Evolutionary conservation across 64 coral and sea anemone genomes (phyloP), one percentile per base, ranked within the genome.

Genomic region (Pocillopora damicornis): DNA sequence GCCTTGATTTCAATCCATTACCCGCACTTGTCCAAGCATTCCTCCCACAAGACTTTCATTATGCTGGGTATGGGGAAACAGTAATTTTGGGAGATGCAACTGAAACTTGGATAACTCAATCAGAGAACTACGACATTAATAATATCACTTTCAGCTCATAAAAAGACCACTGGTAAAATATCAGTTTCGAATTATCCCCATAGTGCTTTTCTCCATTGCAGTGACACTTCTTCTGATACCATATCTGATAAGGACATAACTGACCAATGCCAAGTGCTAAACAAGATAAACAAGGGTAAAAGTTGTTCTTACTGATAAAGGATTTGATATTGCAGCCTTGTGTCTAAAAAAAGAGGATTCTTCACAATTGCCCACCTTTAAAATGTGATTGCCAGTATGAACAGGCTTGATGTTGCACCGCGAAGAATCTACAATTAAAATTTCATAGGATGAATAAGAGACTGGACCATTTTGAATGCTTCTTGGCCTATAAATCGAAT

Each of bases 91-190:
- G 82, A 51, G 83, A 91, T 87, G 45, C 18, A 6, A 91, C 90
- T 17, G 90, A 91, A n/a, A 78, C 83, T 38, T 80, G 90, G 75
- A 91, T 87, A 87, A 61, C 75, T 61, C n/a, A 79, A 17, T 86
- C 81, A 25, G 89, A 91, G 51, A 91, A 86, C 13, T 92, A 74
- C 79, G 65, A 92, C 15, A 64, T 92, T 4, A 87, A 87, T 59
- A 79, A 79, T 62, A 80, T 87, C 16, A 91, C 90, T n/a, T 91
- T 91, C 77, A 86, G 82, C 58, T 72, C 63, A n/a, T 88, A 92
- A 78, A 87, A 92, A 87, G 6, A 81, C 64, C 51, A 87, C 83
- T 61, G 64, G 90, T 11, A 76, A 92, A 67, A 82, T 66, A 63
- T 57, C 65, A 73, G 66, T 87, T 12, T 92, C 57, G 90, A 87